These are phyloP conservation scores for Ametastegia equiseti DNA, from an alignment of 2,888 invertebrate genomes.

Conservation along the genomic window DNA sequence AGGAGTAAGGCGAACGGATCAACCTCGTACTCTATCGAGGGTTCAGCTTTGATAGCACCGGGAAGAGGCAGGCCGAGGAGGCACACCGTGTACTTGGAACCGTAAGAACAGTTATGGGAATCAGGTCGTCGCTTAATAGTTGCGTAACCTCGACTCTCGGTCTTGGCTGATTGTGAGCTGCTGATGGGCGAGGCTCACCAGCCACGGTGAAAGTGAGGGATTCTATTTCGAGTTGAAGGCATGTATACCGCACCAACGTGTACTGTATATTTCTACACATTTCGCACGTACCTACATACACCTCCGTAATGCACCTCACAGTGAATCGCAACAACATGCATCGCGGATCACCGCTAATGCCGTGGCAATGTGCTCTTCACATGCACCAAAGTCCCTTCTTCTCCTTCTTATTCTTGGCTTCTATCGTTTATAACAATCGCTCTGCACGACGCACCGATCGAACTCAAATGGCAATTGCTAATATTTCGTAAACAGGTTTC, in stretches of 20 bases:
- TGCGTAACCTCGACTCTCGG: conserved; percentile 60
- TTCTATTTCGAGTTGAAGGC: conserved; percentile 49
- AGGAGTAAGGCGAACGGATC: conserved; percentile 1
- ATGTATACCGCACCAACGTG: neutral
- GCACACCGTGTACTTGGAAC: conserved; percentile 58
- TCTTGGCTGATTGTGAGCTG: conserved; percentile 45
- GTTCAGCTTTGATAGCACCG: conserved; percentile 40
- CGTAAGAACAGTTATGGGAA: conserved; percentile 68
- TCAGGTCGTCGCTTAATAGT: conserved; percentile 64
- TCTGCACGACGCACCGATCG: conserved; percentile 50
- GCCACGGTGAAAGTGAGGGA: conserved; percentile 68
- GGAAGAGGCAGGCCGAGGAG: conserved; percentile 53
- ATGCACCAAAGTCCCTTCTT: neutral
- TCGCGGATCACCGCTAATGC: neutral
- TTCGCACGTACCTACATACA: neutral
- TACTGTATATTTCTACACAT: neutral
- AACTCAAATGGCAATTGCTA: conserved; percentile 32
- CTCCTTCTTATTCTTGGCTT: neutral
- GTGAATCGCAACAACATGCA: neutral
- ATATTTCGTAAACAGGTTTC: conserved; percentile 49
- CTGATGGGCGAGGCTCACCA: conserved; percentile 67
- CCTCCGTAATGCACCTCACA: neutral
- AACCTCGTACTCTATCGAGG: conserved; percentile 22
- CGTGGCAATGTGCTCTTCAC: neutral
- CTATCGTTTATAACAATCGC: conserved; percentile 54